phyloP scores from a whole-genome alignment of 2,113 vertebrate genomes.

The Pollimyrus isidori region DNA sequence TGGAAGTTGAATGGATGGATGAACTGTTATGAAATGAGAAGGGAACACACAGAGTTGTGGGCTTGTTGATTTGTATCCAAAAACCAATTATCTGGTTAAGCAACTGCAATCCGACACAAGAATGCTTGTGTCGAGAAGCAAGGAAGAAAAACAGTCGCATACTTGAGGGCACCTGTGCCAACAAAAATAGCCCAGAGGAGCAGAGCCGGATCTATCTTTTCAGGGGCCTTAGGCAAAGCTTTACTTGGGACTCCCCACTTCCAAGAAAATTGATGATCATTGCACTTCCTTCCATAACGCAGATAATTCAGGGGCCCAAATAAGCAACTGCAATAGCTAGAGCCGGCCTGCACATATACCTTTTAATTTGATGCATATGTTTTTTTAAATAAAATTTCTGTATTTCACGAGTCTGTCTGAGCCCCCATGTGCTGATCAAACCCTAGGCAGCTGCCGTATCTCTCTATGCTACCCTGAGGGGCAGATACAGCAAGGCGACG shows the following conservation, averaged over 20 bases:
- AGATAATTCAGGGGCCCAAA: neutral
- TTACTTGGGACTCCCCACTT: neutral
- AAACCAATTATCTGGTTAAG: neutral
- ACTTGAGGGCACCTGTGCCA: neutral
- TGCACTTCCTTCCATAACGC: neutral
- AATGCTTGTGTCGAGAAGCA: neutral
- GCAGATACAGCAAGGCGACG: neutral
- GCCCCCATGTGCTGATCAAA: neutral
- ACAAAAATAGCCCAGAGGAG: neutral
- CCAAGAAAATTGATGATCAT: neutral
- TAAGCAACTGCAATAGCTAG: neutral
- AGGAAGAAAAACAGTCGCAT: neutral
- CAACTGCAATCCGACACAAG: neutral
- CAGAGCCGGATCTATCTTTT: neutral
- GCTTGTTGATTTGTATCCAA: neutral
- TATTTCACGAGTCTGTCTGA: neutral
- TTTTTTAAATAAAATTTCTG: neutral
- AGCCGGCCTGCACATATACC: neutral
- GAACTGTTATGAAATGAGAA: neutral
- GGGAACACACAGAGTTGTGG: neutral
- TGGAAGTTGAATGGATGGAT: neutral
- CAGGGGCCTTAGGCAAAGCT: neutral
- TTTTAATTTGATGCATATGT: neutral
- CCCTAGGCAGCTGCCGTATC: neutral
- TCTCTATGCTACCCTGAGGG: neutral